Conservation (phyloP, 1,140 invertebrate genomes). For the Drosophila obscura region DNA sequence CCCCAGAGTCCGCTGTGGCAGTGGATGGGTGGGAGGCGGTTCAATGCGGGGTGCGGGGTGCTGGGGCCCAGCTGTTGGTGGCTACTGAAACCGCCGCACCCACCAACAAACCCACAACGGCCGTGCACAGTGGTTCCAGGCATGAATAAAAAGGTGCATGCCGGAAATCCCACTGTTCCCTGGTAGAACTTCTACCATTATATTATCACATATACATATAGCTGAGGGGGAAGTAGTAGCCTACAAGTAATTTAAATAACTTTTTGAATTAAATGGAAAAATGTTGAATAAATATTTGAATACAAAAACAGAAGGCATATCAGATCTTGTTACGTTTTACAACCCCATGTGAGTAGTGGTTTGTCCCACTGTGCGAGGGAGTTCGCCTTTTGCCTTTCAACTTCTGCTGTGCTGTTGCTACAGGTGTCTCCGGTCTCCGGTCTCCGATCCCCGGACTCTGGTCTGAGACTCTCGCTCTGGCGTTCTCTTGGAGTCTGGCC, state of each 20-base stretch:
- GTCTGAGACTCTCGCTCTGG: conserved; percentile 38
- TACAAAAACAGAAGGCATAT: no score
- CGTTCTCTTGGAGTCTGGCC: conserved; percentile 52
- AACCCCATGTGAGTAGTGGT: no score
- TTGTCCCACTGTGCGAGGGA: conserved; percentile 42
- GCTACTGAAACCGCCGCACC: conserved; percentile 65
- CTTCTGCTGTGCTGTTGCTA: conserved; percentile 58
- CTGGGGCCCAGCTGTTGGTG: conserved; percentile 45
- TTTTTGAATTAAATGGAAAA: no score
- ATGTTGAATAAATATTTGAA: no score
- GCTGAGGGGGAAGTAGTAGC: no score
- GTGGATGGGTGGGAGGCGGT: conserved; percentile 12
- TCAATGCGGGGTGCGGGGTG: conserved; percentile 7
- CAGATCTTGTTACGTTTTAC: no score
- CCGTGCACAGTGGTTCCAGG: conserved; percentile 27
- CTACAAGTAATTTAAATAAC: no score
- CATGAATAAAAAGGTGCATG: conserved; percentile 11
- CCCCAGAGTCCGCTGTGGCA: conserved; percentile 50
- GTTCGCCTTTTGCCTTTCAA: conserved; percentile 79
- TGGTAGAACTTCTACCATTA: no score
- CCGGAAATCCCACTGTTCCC: no score
- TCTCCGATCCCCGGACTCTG: conserved; percentile 9
- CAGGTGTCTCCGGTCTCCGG: conserved; percentile 56
- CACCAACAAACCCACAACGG: conserved; percentile 40
- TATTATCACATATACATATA: no score